Conservation (phyloP, 2,113 vertebrate genomes). For the Amblyornis subalaris region DNA sequence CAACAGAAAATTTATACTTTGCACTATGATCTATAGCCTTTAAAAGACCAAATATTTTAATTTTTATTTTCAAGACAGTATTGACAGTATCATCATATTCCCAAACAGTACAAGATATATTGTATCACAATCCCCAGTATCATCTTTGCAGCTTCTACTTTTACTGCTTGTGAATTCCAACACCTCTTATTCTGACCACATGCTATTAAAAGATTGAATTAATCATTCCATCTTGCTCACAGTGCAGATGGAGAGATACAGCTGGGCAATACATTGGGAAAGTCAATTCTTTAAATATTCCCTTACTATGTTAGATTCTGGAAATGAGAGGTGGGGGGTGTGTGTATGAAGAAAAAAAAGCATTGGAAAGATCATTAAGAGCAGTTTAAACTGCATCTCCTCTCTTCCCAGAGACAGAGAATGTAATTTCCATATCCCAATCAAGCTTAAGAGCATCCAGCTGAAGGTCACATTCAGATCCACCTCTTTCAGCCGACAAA, state of each 20-base stretch:
- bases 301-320: background rate
- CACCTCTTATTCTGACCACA: background rate
- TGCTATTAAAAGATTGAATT: background rate
- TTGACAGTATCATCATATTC: background rate
- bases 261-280: background rate
- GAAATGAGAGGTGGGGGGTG: too few species aligned
- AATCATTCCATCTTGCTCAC: background rate
- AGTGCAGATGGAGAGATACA: background rate
- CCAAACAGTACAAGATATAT: background rate
- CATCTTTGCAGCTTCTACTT: background rate
- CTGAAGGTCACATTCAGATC: constrained; percentile 43
- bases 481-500: background rate
- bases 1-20: background rate
- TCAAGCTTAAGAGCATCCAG: constrained; percentile 47
- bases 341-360: background rate
- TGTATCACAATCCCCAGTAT: background rate
- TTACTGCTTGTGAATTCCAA: background rate
- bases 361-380: background rate
- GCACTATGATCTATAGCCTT: background rate
- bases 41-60: background rate
- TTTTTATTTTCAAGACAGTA: background rate
- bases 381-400: background rate
- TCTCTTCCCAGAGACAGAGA: background rate
- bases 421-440: constrained; percentile 41
- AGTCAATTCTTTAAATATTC: background rate